Percentiles rank a stretch among this genome's conserved stretches.
Conservation (phyloP, 2,888 invertebrate species). For the Seira sanloemensis region DNA sequence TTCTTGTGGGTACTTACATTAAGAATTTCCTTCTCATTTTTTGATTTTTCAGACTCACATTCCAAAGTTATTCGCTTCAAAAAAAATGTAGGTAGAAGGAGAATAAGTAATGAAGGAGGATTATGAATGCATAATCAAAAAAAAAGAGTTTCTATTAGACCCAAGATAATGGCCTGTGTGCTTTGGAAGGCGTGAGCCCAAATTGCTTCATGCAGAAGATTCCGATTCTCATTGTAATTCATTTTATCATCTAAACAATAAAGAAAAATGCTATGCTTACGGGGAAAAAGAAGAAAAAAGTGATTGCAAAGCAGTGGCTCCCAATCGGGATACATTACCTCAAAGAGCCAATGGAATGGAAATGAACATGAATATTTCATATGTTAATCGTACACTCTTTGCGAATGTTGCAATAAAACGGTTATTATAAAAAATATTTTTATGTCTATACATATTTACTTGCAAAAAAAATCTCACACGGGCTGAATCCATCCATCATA, state of each 20-base stretch:
- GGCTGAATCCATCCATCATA: constrained; percentile 57
- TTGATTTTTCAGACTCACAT: neutral
- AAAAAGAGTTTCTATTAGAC: too few species aligned
- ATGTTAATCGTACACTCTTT: neutral
- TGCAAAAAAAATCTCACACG: constrained; percentile 48
- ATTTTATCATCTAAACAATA: neutral
- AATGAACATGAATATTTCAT: constrained; percentile 8
- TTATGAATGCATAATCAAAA: too few species aligned
- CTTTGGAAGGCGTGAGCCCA: too few species aligned
- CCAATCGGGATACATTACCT: too few species aligned
- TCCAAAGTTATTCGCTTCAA: neutral
- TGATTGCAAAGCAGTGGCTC: neutral
- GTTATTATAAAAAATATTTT: neutral
- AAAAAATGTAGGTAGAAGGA: too few species aligned
- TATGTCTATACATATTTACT: constrained; percentile 3
- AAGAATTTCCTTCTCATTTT: neutral
- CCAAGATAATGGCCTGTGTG: too few species aligned
- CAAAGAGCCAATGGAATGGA: neutral
- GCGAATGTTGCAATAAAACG: neutral
- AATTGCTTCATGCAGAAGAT: too few species aligned
- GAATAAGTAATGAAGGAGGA: too few species aligned
- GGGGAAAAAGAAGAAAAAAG: neutral
- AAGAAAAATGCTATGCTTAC: neutral
- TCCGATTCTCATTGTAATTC: too few species aligned
- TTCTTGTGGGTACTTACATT: neutral